These are phyloP conservation scores for Alethe diademata DNA, from an alignment of 2,113 vertebrate genomes.

Conservation along the genomic window DNA sequence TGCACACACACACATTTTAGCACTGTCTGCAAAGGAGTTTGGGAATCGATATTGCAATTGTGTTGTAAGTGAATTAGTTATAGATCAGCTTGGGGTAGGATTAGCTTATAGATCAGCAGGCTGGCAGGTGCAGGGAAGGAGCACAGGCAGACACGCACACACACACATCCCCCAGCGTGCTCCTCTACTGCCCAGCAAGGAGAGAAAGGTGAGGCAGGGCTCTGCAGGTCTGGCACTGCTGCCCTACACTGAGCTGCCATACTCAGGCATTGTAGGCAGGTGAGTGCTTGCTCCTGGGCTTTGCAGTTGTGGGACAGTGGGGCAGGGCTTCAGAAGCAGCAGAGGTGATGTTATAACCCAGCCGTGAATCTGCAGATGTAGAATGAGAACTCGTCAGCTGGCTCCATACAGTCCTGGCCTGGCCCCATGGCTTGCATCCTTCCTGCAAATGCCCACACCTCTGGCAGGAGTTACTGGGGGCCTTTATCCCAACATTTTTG, in stretches of 20 bases:
- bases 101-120: constrained; percentile 70
- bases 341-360: background rate
- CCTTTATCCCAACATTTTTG: background rate
- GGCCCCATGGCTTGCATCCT: background rate
- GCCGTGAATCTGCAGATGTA: background rate
- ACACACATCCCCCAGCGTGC: background rate
- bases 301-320: background rate
- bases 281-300: rapidly evolving
- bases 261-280: rapidly evolving
- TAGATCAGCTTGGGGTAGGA: constrained; percentile 71
- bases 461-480: background rate
- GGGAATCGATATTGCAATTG: constrained; percentile 72
- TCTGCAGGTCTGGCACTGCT: background rate
- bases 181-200: background rate
- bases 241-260: rapidly evolving
- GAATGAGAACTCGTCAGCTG: rapidly evolving
- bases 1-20: background rate
- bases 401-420: background rate
- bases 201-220: background rate
- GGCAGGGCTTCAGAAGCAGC: background rate
- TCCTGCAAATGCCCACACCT: background rate
- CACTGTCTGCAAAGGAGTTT: constrained; percentile 68
- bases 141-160: background rate
- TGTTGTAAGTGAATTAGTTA: constrained; percentile 75
- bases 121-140: constrained; percentile 55